phyloP scores from a whole-genome alignment of 2,113 vertebrate genomes.

The Holacanthus passer region DNA sequence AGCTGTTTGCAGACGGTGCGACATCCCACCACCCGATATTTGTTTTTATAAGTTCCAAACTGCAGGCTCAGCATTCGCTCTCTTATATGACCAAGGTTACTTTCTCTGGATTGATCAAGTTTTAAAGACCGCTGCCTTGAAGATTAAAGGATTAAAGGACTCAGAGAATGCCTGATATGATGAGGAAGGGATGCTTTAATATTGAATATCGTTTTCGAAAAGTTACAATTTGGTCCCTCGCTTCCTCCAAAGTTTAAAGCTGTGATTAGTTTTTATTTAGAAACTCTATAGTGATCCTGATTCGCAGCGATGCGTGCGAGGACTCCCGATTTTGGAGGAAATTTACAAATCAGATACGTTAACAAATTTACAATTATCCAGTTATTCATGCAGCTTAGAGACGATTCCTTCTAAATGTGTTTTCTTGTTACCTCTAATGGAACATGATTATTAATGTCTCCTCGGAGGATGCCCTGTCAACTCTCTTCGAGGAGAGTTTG shows the following conservation, averaged over 20 bases:
- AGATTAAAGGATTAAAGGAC: constrained; percentile 48
- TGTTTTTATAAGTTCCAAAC: constrained; percentile 35
- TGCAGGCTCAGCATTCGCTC: constrained; percentile 56
- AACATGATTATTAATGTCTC: constrained; percentile 95
- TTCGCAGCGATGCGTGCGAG: not conserved
- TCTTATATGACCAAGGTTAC: constrained; percentile 15
- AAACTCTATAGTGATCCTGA: constrained; percentile 1
- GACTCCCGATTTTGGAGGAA: not conserved
- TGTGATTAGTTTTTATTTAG: constrained; percentile 48
- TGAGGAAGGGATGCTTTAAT: constrained; percentile 21
- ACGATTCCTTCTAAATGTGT: constrained; percentile 85
- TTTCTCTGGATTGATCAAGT: constrained; percentile 45
- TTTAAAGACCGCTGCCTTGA: constrained; percentile 2
- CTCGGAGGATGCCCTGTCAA: constrained; percentile 89
- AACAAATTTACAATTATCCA: constrained; percentile 47
- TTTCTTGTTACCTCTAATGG: constrained; percentile 86
- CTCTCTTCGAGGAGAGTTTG: constrained; percentile 72
- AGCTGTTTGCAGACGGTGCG: constrained; percentile 14
- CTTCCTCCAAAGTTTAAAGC: constrained; percentile 21
- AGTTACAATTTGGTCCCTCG: constrained; percentile 8
- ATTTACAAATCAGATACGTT: constrained; percentile 49
- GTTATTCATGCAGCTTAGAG: constrained; percentile 55
- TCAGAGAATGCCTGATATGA: not conserved
- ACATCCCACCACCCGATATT: constrained; percentile 27
- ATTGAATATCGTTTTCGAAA: constrained; percentile 31